Base-by-base conservation (phyloP, 2,888 invertebrate genomes). In the Lydus trimaculatus region DNA sequence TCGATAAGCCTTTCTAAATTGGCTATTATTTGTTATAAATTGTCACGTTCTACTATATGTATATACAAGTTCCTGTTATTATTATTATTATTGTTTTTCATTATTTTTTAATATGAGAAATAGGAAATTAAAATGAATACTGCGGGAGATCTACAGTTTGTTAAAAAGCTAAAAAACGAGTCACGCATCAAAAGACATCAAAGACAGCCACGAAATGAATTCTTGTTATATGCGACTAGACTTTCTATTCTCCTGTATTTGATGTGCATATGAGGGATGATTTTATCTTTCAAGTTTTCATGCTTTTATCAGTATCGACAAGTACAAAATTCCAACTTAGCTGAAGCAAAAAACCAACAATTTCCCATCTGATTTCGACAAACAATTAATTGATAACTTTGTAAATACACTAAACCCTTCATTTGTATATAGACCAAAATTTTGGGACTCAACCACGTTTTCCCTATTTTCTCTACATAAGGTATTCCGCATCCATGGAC, bases 101-200 rank as follows among this genome's bases (percentile, higher is more conserved):
- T 1, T 13, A 3, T 13, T 13, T 8, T 13, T 8, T 13, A 8
- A 33, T 13, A 9, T 33, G 33, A 9, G 33, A 36, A 36, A 61
- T 13, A 66, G 28, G 15, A 52, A 39, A 68, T 65, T 61, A 65
- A 61, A 68, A 33, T 36, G 33, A 48, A 65, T 63, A 59, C 23
- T 60, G n/a, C n/a, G 56, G 62, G 62, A 62, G 59, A 61, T 58
- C 39, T 31, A 13, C n/a, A 75, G 77, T 77, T 76, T 76, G 76
- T 78, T 78, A 77, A 80, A 79, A 79, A 77, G 75, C 78, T 79
- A 76, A 79, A 79, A 70, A 72, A 77, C 70, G 71, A 67, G 70
- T 75, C 70, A 74, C 77, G 78, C 77, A 77, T 73, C 72, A 71
- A 70, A 72, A 67, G 70, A 74, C 78, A 76, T 79, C 79, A 79